Evolutionary conservation across 2,888 invertebrate species (phyloP).

Genomic region (Caenorhabditis sp.): DNA sequence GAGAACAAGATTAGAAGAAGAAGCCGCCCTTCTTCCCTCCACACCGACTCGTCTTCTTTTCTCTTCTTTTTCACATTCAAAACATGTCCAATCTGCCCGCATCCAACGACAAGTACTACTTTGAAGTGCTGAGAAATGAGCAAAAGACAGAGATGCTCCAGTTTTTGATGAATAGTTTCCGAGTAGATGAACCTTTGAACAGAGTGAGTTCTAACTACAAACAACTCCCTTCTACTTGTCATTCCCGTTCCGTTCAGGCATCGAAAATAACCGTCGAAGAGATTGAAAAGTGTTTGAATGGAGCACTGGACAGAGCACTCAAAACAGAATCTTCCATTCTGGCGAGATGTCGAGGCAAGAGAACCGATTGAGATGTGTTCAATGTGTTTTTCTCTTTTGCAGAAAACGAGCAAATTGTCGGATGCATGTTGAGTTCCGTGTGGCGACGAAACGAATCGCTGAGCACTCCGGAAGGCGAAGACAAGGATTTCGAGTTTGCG

Average conservation of each 20-base stretch:
- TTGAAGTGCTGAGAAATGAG: constrained; percentile 44
- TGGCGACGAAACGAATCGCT: constrained; percentile 38
- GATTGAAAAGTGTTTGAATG: constrained; percentile 44
- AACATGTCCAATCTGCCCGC: constrained; percentile 35
- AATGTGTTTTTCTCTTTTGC: constrained; percentile 5
- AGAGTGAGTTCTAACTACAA: constrained; percentile 27
- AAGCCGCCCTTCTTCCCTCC: constrained; percentile 16
- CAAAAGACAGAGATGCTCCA: constrained; percentile 38
- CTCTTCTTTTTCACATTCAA: constrained; percentile 29
- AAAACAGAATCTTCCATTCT: constrained; percentile 47
- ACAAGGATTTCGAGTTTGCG: constrained; percentile 44
- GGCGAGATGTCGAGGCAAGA: constrained; percentile 32
- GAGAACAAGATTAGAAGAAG: constrained; percentile 52
- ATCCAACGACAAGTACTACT: constrained; percentile 44
- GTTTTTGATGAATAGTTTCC: constrained; percentile 48
- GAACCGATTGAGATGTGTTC: not conserved
- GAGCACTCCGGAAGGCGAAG: constrained; percentile 26
- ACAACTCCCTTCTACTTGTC: not conserved
- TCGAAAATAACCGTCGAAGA: constrained; percentile 36
- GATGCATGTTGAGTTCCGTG: constrained; percentile 60
- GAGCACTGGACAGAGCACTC: constrained; percentile 42
- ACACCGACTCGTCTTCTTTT: constrained; percentile 16
- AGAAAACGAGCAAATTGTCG: constrained; percentile 55
- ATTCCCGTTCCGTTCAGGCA: constrained; percentile 40
- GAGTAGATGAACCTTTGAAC: constrained; percentile 53